A percentile compares a stretch with the other conserved stretches of the same genome.
These are phyloP conservation scores for Poecilia picta DNA, from an alignment of 2,797 vertebrate genomes.

Conservation along the genomic window DNA sequence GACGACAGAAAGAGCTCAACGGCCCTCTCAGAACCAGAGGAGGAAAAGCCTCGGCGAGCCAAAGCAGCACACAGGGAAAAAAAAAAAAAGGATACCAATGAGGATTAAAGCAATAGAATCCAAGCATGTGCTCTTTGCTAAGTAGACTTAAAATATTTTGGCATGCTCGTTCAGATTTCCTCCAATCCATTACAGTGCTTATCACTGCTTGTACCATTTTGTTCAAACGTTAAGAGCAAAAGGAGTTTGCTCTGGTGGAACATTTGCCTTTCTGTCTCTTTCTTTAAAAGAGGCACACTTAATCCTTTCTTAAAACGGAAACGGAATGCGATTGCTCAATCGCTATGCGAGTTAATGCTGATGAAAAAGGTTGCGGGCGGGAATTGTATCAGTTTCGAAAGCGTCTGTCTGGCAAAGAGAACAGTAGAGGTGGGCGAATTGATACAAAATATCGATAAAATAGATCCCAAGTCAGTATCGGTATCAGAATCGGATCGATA, in stretches of 20 bases:
- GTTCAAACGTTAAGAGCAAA: constrained; percentile 53
- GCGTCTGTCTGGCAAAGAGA: constrained; percentile 44
- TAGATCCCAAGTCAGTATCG: too few species aligned
- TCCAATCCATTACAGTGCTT: constrained; percentile 30
- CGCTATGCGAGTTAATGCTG: constrained; percentile 47
- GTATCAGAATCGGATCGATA: too few species aligned
- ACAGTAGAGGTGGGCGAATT: too few species aligned
- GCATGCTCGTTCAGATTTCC: constrained; percentile 26
- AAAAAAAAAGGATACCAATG: constrained; percentile 40
- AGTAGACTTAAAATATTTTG: constrained; percentile 19
- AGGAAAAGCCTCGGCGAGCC: constrained; percentile 13
- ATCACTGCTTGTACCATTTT: constrained; percentile 46
- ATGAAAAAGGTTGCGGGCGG: constrained; percentile 53
- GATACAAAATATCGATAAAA: too few species aligned
- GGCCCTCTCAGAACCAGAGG: constrained; percentile 37
- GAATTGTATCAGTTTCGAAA: constrained; percentile 44
- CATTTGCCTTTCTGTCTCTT: constrained; percentile 43
- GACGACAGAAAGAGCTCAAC: constrained; percentile 31
- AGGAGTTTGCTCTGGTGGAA: constrained; percentile 38
- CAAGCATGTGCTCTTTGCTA: not conserved
- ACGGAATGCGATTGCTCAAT: constrained; percentile 41
- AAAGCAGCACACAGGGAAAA: constrained; percentile 26
- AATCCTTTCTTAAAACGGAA: constrained; percentile 18
- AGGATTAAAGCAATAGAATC: constrained; percentile 32
- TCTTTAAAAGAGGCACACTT: constrained; percentile 45